Evolutionary conservation across 1,140 invertebrate species (phyloP).

Genomic region (Drosophila baimaii): DNA sequence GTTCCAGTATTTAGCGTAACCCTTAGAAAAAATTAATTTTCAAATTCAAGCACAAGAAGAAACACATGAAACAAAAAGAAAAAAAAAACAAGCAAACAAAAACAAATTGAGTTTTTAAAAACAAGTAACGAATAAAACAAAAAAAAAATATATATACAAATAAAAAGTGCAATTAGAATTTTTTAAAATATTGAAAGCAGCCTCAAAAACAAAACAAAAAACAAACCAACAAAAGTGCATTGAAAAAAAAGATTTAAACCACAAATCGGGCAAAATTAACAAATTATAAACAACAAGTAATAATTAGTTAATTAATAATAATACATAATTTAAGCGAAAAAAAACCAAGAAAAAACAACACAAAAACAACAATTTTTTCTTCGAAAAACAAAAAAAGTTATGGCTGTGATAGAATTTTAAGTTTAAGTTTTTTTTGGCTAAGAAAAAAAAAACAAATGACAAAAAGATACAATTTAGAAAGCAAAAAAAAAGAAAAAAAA

Average conservation of each 20-base stretch:
- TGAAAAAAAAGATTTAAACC: constrained; percentile 66
- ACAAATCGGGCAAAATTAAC: constrained; percentile 62
- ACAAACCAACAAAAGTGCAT: constrained; percentile 72
- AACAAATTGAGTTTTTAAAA: constrained; percentile 51
- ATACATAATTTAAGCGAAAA: constrained; percentile 45
- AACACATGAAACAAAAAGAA: constrained; percentile 11
- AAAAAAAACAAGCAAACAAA: constrained; percentile 20
- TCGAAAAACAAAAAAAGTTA: constrained; percentile 62
- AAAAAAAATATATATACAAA: constrained; percentile 57
- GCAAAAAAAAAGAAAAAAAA: constrained; percentile 16
- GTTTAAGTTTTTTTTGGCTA: constrained; percentile 51
- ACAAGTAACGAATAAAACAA: constrained; percentile 29
- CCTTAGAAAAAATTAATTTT: constrained; percentile 2
- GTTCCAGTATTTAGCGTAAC: neutral
- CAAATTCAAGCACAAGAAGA: constrained; percentile 15
- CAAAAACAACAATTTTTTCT: constrained; percentile 58
- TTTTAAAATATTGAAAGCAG: constrained; percentile 71
- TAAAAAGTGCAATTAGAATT: constrained; percentile 83
- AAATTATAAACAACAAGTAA: constrained; percentile 32
- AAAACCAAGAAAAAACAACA: constrained; percentile 33
- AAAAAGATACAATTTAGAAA: constrained; percentile 36
- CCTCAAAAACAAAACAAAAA: constrained; percentile 57
- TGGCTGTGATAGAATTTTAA: constrained; percentile 80
- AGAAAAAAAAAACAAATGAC: constrained; percentile 18
- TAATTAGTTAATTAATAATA: constrained; percentile 35